Base-by-base conservation (phyloP, 2,113 vertebrate genomes). In the Geococcyx californianus region DNA sequence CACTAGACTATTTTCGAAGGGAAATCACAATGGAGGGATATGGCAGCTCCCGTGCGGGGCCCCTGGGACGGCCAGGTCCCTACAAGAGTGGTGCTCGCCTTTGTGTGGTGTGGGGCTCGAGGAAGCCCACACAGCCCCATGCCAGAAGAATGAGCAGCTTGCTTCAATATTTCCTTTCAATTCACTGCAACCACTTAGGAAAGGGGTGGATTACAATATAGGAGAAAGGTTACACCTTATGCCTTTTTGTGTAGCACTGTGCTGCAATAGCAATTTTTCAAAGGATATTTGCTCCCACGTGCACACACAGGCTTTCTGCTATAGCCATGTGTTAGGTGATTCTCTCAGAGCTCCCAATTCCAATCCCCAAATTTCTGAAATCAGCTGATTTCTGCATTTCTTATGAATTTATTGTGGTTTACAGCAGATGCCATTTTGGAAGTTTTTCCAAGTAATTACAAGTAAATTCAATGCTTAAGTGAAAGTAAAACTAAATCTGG, bases 11-110 rank as follows among this genome's bases (percentile, higher is more conserved):
- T 94, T 96, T 96, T 94, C 0, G 36, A 78, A 84, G 88, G 79
- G 76, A 21, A 45, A 62, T 92, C 69, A 96, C 95, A 97, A 96
- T 90, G 69, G 86, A 42, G 95, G 83, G 93, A 96, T 95, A 20
- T 81, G 92, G 94, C 89, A 52, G 88, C 28, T 95, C 94, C 70
- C 2, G 15, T 3, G 3, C 6, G 0, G 89, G 89, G 33, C 49
- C 89, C 77, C 84, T 0, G 82, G 82, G 92, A 73, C 20, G 0
- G 16, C 72, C 0, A 2, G 55, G 63, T 92, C 92, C 90, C 93
- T 84, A 17, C 67, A 60, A 49, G 92, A 55, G 86, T 12, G 0
- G 42, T 3, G 36, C 73, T 93, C 0, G 77, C 90, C 90, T 96
- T 95, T 96, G 93, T 97, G 93, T 86, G 80, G 54, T 0, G 5